Evolutionary conservation across 2,888 invertebrate genomes (phyloP), one percentile per base, ranked within the genome.

Genomic region (Agonopterix subpropinquella): DNA sequence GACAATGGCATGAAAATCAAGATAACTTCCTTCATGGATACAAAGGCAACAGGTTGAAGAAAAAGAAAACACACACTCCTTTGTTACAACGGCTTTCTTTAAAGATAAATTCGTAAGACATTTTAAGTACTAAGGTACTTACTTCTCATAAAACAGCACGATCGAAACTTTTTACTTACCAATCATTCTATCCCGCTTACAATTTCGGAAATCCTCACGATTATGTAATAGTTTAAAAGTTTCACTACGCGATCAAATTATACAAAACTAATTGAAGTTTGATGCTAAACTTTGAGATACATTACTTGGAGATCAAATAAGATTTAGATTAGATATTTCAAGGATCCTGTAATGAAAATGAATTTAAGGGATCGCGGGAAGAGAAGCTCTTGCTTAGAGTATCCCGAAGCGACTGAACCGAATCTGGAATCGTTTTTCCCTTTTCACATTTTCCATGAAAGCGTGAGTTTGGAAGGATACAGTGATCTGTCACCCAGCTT

Each of bases 351-450:
- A 7, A 28, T 7, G 28, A 7, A 28, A 28, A 28, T 28, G 28
- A 28, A 28, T 28, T 28, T 47, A 11, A 36, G 11, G 37, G 41
- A 44, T 46, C 46, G 41, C 47, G 44, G 47, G 45, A 51, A 62
- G 61, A 61, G 75, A 65, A 80, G 78, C 74, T 71, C 69, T 61
- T 81, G 59, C 78, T 64, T 54, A 66, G 80, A 73, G 67, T 59
- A 77, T 73, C 75, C 78, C 78, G 76, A 75, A 73, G 69, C 82
- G 77, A 87, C 87, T 87, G 84, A 80, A 70, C 70, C 57, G 67
- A 67, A 71, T 74, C 81, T 78, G 73, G 80, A 79, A 74, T 71
- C 66, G 70, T 69, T 80, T 80, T 82, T 73, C 78, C 77, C 73
- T 67, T 76, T 72, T 73, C 69, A 61, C 66, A 68, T 65, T 73